These are phyloP conservation scores for Holothuria scabra DNA, from an alignment of 53 echinoderm and acorn worm species.

Conservation along the genomic window DNA sequence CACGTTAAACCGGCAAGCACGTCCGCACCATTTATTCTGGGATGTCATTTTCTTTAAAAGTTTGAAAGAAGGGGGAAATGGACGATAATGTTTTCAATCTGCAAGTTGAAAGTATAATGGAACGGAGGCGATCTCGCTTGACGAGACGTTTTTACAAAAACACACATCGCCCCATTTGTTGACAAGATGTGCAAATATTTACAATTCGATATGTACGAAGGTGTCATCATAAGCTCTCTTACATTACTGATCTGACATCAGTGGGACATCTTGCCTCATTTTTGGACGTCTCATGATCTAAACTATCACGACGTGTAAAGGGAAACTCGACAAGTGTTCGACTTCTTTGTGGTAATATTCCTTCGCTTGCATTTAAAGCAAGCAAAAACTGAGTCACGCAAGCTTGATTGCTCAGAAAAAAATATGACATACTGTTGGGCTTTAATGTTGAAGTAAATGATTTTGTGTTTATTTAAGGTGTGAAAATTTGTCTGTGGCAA, in stretches of 20 bases:
- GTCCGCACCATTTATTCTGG: no score
- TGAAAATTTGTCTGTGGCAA: conserved; percentile 6
- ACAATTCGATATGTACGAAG: not conserved
- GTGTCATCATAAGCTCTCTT: conserved; percentile 9
- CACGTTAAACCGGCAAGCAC: no score
- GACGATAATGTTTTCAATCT: conserved; percentile 27
- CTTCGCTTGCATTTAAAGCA: no score
- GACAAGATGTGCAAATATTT: conserved; percentile 34
- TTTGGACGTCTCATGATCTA: no score
- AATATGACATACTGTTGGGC: no score
- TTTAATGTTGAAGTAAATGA: no score
- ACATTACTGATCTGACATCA: not conserved
- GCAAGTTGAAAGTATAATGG: conserved; percentile 1
- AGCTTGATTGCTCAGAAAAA: no score
- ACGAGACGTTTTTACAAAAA: not conserved
- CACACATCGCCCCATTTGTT: not conserved
- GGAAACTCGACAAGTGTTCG: no score
- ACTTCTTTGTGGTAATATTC: no score
- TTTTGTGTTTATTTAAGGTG: not conserved
- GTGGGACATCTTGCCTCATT: no score
- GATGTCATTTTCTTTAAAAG: conserved; percentile 22
- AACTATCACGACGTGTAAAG: no score
- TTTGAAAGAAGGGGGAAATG: conserved; percentile 37
- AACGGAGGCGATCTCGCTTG: conserved; percentile 1
- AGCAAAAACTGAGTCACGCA: no score